A percentile compares a stretch with the other conserved stretches of the same genome.
These are phyloP conservation scores for Adelosebastes latens DNA, from an alignment of 2,797 vertebrate genomes.

Conservation along the genomic window DNA sequence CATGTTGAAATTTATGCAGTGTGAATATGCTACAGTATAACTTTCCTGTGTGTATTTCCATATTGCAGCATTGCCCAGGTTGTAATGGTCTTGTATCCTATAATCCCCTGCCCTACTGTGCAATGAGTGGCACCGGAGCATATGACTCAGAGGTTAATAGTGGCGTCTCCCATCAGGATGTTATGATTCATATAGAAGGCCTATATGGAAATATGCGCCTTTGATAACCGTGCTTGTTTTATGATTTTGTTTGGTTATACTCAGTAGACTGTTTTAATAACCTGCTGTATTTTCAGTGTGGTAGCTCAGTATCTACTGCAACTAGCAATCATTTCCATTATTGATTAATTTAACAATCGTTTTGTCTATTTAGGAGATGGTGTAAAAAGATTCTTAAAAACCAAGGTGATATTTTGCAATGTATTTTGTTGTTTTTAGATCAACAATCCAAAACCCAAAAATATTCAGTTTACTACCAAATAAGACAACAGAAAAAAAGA, in stretches of 20 bases:
- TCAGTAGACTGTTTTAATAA: neutral
- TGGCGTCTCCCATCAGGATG: neutral
- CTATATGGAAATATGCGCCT: neutral
- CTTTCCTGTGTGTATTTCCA: neutral
- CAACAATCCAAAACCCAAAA: neutral
- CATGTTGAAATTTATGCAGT: neutral
- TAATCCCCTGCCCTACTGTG: neutral
- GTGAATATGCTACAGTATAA: neutral
- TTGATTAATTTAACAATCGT: neutral
- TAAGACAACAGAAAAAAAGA: neutral
- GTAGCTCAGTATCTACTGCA: neutral
- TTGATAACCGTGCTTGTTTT: neutral
- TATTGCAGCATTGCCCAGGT: neutral
- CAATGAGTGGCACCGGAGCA: neutral
- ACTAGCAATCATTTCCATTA: neutral
- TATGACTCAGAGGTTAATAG: neutral
- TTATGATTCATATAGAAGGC: neutral
- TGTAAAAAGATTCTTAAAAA: neutral
- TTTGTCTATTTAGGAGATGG: neutral
- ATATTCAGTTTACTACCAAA: neutral
- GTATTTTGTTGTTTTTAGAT: neutral
- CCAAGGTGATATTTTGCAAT: neutral
- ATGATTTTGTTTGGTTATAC: conserved; percentile 2
- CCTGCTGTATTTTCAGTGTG: neutral
- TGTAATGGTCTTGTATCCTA: neutral